Evolutionary conservation across 1,140 invertebrate species (phyloP).

Genomic region (Microplitis demolitor): DNA sequence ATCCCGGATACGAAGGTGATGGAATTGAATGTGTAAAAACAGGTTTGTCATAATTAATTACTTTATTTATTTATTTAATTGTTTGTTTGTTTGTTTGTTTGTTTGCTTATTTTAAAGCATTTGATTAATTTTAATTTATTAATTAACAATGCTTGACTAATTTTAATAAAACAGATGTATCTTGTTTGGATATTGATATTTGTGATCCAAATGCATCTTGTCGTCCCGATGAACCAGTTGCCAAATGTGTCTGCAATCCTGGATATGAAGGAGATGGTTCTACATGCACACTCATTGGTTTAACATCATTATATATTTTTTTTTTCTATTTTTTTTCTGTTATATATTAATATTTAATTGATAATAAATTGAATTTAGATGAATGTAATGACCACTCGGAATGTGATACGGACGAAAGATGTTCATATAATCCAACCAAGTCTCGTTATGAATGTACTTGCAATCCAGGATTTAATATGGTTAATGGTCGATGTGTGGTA

Average conservation of each 20-base stretch:
- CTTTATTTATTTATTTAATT: constrained; percentile 2
- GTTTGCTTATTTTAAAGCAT: not conserved
- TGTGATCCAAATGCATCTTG: constrained; percentile 80
- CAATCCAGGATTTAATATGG: constrained; percentile 62
- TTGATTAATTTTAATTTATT: not conserved
- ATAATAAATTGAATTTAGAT: constrained; percentile 47
- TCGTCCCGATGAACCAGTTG: constrained; percentile 66
- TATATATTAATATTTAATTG: constrained; percentile 1
- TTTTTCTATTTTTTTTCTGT: no score
- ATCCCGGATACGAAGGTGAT: constrained; percentile 78
- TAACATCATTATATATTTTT: not conserved
- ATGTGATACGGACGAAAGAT: constrained; percentile 79
- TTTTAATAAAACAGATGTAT: constrained; percentile 62
- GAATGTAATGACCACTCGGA: constrained; percentile 72
- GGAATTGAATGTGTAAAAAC: constrained; percentile 71
- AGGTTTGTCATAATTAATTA: constrained; percentile 44
- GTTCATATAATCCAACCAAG: constrained; percentile 66
- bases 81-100: no score
- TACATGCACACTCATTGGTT: constrained; percentile 67
- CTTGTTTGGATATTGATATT: constrained; percentile 70
- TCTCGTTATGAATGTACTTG: constrained; percentile 74
- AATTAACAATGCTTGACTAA: constrained; percentile 2
- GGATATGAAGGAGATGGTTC: constrained; percentile 83
- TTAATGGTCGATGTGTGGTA: constrained; percentile 65
- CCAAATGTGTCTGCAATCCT: constrained; percentile 77